Base-by-base conservation (phyloP, 2,888 invertebrate species). In the Notodonta dromedarius region DNA sequence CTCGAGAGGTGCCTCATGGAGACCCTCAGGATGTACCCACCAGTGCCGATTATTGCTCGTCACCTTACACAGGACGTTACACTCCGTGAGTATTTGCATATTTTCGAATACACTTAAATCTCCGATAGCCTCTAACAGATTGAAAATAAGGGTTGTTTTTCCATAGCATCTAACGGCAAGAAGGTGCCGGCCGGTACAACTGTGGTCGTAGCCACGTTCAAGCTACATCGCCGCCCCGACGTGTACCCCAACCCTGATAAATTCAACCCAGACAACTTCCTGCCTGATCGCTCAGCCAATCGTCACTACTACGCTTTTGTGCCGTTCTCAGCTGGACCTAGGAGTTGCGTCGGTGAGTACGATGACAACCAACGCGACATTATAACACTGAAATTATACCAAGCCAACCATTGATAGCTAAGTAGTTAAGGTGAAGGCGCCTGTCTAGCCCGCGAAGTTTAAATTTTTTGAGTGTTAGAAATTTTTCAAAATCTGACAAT, bases 241-340 rank as follows among this genome's bases (percentile, higher is more conserved):
- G 94, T 96, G 57, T 98, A 96, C 87, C 95, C 96, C 9, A 96
- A 98, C 86, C 96, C 98, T 0, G 93, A 95, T 53, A 94, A 92
- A 67, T 98, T 97, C 83, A 94, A 98, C 90, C 98, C 98, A 2
- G 97, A 98, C 85, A 96, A 97, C 83, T 98, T 98, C 94, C 92
- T 97, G 68, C 96, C 97, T 0, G 97, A 98, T 80, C 95, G 94
- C 70, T 96, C 96, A 66, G 96, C 96, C 57, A 95, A 95, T 74
- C 95, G 98, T 65, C 97, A 97, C 80, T 97, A 96, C 80, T 97
- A 97, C 83, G 95, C 96, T 5, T 97, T 95, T 78, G 95, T 97
- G 59, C 97, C 97, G 12, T 97, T 97, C 94, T 97, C 97, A 58
- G 97, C 97, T 65, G 97, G 97, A 50, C 97, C 97, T 6, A 95